Evolutionary conservation across 2,113 vertebrate genomes (phyloP), one percentile per base, ranked within the genome.

Genomic region (Piprites chloris): DNA sequence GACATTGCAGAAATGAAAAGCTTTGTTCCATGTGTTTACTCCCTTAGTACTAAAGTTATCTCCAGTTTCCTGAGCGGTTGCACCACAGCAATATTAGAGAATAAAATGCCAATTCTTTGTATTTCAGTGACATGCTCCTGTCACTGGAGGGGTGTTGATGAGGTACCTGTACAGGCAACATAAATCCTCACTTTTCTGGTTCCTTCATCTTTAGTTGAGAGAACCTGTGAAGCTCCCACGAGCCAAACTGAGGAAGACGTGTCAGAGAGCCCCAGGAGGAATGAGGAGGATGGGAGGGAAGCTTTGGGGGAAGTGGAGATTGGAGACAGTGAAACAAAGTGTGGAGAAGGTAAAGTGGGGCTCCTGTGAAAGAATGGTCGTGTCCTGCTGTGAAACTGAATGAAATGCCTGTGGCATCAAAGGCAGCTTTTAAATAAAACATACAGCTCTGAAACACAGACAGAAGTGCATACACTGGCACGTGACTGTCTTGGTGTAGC

Each of bases 261-360:
- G 56, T 76, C 91, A 53, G 35, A 87, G 71, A 71, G 79, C 39
- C 84, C 61, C 65, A 75, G 78, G 44, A 87, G 80, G 72, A 47
- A 46, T 17, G 87, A n/a, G 50, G 77, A 78, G 35, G 56, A 30
- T 8, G 44, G 24, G 55, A 89, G 52, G 78, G 80, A 84, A 89
- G 55, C 53, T 35, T 2, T 92, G 15, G 53, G n/a, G n/a, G 71
- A 61, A 52, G 9, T 10, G 27, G 33, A 88, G 91, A 74, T 55
- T 12, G 44, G 85, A 85, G 44, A 53, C 50, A 71, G 24, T 1
- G 11, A 68, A 63, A 82, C 85, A 65, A 80, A 69, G 37, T 5
- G 19, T 46, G 71, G 41, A 92, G 81, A 86, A 58, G 96, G 97
- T 97, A 85, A 95, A 63, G 32, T 46, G 35, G 16, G 24, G 32